Evolutionary conservation across 1,140 invertebrate species (phyloP).

Genomic region (Octopus bimaculoides): DNA sequence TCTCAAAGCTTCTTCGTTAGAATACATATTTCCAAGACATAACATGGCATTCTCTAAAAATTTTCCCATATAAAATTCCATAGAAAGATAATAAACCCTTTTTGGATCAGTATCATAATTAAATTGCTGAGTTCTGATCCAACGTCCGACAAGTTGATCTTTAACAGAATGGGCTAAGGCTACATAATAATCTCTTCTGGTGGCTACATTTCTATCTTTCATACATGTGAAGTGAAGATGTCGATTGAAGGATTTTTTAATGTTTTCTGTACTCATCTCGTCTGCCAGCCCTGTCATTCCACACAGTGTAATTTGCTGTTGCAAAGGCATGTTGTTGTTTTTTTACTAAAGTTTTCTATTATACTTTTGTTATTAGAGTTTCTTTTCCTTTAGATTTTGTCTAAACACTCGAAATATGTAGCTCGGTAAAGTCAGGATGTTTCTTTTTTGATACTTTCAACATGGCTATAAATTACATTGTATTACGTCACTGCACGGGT

Average conservation of each 20-base stretch:
- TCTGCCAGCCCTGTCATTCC: constrained; percentile 90
- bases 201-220: constrained; percentile 98
- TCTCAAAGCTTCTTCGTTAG: constrained; percentile 95
- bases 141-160: constrained; percentile 95
- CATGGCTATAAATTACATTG: too few species aligned
- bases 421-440: too few species aligned
- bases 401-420: too few species aligned
- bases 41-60: constrained; percentile 98
- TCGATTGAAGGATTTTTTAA: constrained; percentile 98
- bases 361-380: too few species aligned
- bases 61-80: constrained; percentile 99
- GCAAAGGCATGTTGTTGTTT: constrained; percentile 28
- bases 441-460: too few species aligned
- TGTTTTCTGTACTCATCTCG: constrained; percentile 75
- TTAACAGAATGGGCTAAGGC: constrained; percentile 95
- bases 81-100: constrained; percentile 95
- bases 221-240: constrained; percentile 99
- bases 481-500: too few species aligned
- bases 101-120: constrained; percentile 99
- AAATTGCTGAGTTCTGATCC: constrained; percentile 98
- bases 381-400: too few species aligned
- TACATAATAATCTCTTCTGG: constrained; percentile 96
- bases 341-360: too few species aligned
- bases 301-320: constrained; percentile 97
- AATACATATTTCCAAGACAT: constrained; percentile 91